Conservation (phyloP, 2,797 vertebrate species). For the Alosa sapidissima region DNA sequence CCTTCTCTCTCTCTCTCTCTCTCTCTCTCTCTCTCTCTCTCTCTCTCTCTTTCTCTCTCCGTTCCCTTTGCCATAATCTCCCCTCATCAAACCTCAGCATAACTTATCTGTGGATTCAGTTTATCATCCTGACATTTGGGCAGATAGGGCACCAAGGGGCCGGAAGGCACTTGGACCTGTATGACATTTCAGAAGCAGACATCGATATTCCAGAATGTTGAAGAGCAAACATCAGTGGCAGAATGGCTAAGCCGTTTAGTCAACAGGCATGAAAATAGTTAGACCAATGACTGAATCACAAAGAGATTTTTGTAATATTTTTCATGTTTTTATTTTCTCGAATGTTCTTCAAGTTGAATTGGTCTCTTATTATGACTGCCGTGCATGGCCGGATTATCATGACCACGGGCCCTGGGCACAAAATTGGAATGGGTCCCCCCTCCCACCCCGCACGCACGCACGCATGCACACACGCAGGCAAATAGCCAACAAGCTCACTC, state of each 20-base stretch:
- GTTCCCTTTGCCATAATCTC: too few species aligned
- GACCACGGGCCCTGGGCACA: too few species aligned
- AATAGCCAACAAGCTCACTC: too few species aligned
- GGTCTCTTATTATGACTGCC: too few species aligned
- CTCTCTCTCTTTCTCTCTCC: not conserved
- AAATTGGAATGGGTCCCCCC: too few species aligned
- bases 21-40: not conserved
- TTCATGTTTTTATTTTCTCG: not conserved
- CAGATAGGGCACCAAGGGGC: not conserved
- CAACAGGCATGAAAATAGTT: too few species aligned
- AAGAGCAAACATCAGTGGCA: constrained; percentile 22
- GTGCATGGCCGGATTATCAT: too few species aligned
- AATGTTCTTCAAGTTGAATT: not conserved
- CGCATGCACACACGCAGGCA: too few species aligned
- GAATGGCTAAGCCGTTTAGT: not conserved
- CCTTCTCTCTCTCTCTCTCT: not conserved
- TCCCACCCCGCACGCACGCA: too few species aligned
- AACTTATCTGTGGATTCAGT: not conserved
- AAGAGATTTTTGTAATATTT: not conserved
- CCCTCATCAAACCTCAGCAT: not conserved
- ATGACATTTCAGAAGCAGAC: constrained; percentile 41
- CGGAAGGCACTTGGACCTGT: not conserved
- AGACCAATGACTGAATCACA: not conserved
- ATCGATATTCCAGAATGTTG: constrained; percentile 34
- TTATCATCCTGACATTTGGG: constrained; percentile 29